Evolutionary conservation across 23 tunicate species (phyloP).

Genomic region (Halocynthia roretzi): DNA sequence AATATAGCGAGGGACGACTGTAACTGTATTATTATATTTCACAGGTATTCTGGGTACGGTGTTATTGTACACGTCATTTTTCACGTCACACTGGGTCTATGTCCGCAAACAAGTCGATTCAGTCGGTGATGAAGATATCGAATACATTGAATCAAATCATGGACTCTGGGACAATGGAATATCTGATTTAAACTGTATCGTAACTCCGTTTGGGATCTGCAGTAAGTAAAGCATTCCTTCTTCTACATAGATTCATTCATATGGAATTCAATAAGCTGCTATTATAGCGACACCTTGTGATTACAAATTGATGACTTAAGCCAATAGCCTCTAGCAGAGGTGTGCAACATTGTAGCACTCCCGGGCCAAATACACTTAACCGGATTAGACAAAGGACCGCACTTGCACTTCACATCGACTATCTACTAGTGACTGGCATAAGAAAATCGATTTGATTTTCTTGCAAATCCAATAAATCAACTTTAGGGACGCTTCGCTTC

Average conservation of each 20-base stretch:
- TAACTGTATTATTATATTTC: not conserved
- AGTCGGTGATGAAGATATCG: not conserved
- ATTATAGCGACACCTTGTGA: too few species aligned
- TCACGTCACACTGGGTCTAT: slow-evolving; percentile 9
- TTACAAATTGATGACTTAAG: too few species aligned
- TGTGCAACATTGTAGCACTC: too few species aligned
- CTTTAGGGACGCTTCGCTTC: too few species aligned
- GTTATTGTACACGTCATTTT: slow-evolving; percentile 4
- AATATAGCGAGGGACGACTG: not conserved
- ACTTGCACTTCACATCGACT: too few species aligned
- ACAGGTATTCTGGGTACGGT: slow-evolving; percentile 4
- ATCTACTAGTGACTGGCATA: too few species aligned
- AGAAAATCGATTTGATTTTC: too few species aligned
- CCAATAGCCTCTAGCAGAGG: too few species aligned
- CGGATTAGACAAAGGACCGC: too few species aligned
- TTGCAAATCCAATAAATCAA: too few species aligned
- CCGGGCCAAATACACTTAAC: too few species aligned
- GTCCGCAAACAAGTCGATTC: slow-evolving; percentile 1
- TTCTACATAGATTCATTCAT: not conserved
- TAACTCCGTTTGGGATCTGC: slow-evolving; percentile 25
- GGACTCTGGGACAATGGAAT: slow-evolving; percentile 36
- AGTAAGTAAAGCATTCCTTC: slow-evolving; percentile 1
- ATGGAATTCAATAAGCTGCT: not conserved
- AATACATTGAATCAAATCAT: not conserved
- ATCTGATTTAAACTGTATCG: slow-evolving; percentile 15